A percentile compares a stretch with the other conserved stretches of the same genome.
phyloP scores from a whole-genome alignment of 2,113 vertebrate species.

The Laticauda colubrina region DNA sequence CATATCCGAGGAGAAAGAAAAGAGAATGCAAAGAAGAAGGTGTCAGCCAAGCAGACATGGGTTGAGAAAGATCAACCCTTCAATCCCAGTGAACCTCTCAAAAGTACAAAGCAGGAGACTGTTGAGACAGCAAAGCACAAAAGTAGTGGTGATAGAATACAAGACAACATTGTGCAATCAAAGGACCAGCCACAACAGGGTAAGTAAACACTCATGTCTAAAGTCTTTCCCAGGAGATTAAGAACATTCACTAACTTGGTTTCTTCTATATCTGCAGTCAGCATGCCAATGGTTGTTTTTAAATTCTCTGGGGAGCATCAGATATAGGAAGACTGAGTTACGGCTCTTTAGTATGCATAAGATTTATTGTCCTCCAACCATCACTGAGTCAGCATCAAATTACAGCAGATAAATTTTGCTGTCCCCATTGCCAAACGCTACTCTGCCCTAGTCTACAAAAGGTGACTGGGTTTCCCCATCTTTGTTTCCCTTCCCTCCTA shows the following conservation, averaged over 20 bases:
- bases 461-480: background rate
- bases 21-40: background rate
- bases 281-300: background rate
- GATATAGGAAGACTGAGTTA: background rate
- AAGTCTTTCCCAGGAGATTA: background rate
- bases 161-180: background rate
- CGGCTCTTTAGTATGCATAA: background rate
- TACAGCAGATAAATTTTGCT: background rate
- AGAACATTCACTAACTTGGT: background rate
- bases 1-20: slow-evolving; percentile 12
- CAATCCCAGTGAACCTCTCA: background rate
- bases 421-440: background rate
- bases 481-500: background rate
- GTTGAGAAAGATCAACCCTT: accelerated
- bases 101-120: background rate
- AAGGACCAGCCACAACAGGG: background rate
- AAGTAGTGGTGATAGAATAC: background rate
- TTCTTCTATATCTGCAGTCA: background rate
- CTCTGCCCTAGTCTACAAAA: background rate
- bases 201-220: slow-evolving; percentile 15
- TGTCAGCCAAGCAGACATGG: background rate
- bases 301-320: background rate
- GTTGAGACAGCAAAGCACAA: background rate
- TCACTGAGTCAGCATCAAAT: background rate
- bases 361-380: background rate